These are phyloP conservation scores for Caradrina clavipalpis DNA, from an alignment of 2,888 invertebrate species.

Conservation along the genomic window DNA sequence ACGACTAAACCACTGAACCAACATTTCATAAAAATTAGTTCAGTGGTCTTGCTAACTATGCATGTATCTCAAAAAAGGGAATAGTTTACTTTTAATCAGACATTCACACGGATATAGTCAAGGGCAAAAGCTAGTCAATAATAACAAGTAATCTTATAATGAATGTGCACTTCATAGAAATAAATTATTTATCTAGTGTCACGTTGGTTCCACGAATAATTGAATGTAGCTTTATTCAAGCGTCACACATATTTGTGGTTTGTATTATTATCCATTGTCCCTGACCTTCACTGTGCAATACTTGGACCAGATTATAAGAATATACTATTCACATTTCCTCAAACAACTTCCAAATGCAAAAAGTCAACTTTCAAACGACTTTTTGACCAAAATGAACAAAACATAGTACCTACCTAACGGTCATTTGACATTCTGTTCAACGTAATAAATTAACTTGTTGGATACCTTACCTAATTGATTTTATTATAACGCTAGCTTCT, in stretches of 20 bases:
- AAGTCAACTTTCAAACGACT: slow-evolving; percentile 3
- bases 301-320: neutral
- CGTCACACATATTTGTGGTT: slow-evolving; percentile 21
- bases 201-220: slow-evolving; percentile 31
- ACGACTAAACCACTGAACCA: no score
- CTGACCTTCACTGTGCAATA: slow-evolving; percentile 19
- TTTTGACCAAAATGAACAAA: neutral
- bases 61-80: no score
- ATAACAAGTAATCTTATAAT: slow-evolving; percentile 1
- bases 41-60: no score
- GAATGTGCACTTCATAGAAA: slow-evolving; percentile 14
- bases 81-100: no score
- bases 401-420: neutral
- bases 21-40: no score
- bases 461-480: neutral
- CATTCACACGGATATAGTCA: no score
- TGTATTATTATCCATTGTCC: slow-evolving; percentile 5
- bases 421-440: slow-evolving; percentile 2
- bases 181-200: slow-evolving; percentile 3
- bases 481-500: no score
- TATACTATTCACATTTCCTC: slow-evolving; percentile 9
- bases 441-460: neutral
- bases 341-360: neutral
- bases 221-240: slow-evolving; percentile 23
- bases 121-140: neutral